These are phyloP conservation scores for Parnassius smintheus DNA, from an alignment of 2,888 invertebrate species.

Conservation along the genomic window DNA sequence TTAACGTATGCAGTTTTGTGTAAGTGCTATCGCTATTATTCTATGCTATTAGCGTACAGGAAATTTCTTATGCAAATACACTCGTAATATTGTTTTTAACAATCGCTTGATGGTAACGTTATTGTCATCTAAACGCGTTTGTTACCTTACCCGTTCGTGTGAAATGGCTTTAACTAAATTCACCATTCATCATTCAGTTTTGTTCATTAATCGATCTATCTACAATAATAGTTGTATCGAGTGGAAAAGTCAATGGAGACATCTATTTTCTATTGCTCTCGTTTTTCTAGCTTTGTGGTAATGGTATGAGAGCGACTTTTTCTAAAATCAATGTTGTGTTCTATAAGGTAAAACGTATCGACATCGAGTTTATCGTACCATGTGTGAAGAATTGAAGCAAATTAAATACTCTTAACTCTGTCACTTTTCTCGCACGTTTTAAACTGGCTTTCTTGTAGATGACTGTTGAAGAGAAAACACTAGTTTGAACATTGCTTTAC, in stretches of 20 bases:
- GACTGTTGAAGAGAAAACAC: conserved; percentile 1
- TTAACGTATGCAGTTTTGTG: no score
- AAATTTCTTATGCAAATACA: no score
- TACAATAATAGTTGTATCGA: conserved; percentile 30
- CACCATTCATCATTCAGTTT: background rate
- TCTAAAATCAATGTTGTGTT: conserved; percentile 5
- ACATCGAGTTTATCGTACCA: conserved; percentile 8
- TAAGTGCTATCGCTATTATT: no score
- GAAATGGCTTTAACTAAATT: conserved; percentile 18
- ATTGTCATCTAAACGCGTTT: conserved; percentile 1
- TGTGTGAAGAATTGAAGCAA: conserved; percentile 5
- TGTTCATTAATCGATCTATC: conserved; percentile 30
- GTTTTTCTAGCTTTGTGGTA: conserved; percentile 30
- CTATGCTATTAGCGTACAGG: no score
- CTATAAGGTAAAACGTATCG: conserved; percentile 7
- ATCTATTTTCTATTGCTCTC: conserved; percentile 33
- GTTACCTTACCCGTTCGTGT: conserved; percentile 16
- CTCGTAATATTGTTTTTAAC: background rate
- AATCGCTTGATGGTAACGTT: background rate
- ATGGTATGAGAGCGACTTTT: conserved; percentile 4
- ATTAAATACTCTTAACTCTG: background rate
- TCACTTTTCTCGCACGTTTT: background rate
- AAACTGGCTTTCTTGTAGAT: conserved; percentile 12
- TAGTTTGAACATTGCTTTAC: background rate
- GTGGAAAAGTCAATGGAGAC: conserved; percentile 33